Conservation (phyloP, 1,140 invertebrate genomes). For the Lepidurus packardi region DNA sequence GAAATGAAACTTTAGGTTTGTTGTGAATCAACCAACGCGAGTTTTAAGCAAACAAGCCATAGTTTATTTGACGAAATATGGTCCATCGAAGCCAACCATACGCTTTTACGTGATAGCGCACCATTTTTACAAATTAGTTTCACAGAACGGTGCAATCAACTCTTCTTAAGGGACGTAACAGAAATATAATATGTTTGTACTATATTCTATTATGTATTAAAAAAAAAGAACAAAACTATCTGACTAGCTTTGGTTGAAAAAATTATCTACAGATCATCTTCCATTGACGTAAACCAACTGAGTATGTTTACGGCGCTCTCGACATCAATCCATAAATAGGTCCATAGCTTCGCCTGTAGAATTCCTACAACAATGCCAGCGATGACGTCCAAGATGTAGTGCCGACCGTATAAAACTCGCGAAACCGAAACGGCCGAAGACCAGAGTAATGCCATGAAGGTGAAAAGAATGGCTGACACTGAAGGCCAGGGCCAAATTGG, state of each 20-base stretch:
- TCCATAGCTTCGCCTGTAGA: constrained; percentile 61
- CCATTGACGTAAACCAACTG: constrained; percentile 22
- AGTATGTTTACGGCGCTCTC: constrained; percentile 25
- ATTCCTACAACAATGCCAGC: constrained; percentile 69
- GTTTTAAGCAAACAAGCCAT: not conserved
- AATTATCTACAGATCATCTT: not conserved
- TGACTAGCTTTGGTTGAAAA: not conserved
- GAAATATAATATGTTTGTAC: not conserved
- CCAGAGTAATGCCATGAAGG: constrained; percentile 52
- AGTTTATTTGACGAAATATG: not conserved
- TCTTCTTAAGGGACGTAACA: not conserved
- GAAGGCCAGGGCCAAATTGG: constrained; percentile 50
- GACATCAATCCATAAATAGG: constrained; percentile 59
- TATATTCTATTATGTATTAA: no score
- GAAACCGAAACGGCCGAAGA: constrained; percentile 65
- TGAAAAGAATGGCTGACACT: not conserved
- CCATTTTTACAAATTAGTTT: not conserved
- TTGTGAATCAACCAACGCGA: not conserved
- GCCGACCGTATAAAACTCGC: constrained; percentile 70
- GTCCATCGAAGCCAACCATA: not conserved
- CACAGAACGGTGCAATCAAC: not conserved
- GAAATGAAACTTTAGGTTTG: not conserved
- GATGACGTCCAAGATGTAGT: constrained; percentile 79
- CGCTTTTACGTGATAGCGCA: not conserved
- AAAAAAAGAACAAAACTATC: no score